A percentile compares a stretch with the other conserved stretches of the same genome.
Evolutionary conservation across 2,888 invertebrate species (phyloP).

Genomic region (Polia nebulosa): DNA sequence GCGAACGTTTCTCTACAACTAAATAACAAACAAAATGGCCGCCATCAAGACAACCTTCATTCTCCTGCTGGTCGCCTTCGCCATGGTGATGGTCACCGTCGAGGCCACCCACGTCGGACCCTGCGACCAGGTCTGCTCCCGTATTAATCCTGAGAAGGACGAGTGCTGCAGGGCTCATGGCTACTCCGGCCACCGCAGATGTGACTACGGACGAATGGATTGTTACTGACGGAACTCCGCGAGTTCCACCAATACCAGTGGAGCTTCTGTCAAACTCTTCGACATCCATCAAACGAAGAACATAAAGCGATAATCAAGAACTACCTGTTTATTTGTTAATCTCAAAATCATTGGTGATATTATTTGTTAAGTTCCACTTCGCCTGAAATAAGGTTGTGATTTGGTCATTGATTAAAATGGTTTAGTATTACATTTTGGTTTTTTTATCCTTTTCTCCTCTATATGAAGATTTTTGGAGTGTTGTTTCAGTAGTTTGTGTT

Average conservation of each 20-base stretch:
- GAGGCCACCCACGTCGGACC: slow-evolving; percentile 14
- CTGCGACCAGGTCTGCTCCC: slow-evolving; percentile 39
- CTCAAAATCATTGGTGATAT: neutral
- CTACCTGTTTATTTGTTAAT: neutral
- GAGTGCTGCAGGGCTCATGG: slow-evolving; percentile 44
- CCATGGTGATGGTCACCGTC: slow-evolving; percentile 40
- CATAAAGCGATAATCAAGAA: neutral
- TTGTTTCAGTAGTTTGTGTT: no score
- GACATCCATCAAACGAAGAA: neutral
- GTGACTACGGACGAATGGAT: accelerated
- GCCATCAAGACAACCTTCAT: slow-evolving; percentile 37
- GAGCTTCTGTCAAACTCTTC: neutral
- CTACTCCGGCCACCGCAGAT: neutral
- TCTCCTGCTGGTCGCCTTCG: slow-evolving; percentile 36
- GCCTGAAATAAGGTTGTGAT: neutral
- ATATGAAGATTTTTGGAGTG: neutral
- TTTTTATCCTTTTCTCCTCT: neutral
- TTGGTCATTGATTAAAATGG: neutral
- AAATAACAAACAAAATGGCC: slow-evolving; percentile 28
- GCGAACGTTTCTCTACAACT: neutral
- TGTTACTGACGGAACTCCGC: slow-evolving; percentile 16
- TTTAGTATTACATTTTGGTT: neutral
- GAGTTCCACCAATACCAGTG: neutral
- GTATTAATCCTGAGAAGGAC: slow-evolving; percentile 18
- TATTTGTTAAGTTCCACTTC: neutral